These are phyloP conservation scores for Zosterops borbonicus DNA, from an alignment of 2,113 vertebrate genomes.

Conservation along the genomic window DNA sequence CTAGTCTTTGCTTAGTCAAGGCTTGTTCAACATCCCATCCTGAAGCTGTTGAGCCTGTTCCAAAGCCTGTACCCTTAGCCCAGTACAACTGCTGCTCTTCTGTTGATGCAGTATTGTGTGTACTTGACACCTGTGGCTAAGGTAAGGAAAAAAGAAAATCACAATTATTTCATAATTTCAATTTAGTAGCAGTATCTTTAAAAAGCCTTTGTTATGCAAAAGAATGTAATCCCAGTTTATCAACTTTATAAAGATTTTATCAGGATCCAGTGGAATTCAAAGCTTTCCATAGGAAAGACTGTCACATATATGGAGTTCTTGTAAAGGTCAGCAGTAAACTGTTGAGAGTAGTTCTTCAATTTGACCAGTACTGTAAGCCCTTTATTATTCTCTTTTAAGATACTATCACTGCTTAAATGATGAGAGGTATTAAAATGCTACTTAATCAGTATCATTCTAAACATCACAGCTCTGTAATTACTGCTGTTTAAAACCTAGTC, in stretches of 20 bases:
- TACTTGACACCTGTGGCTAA: slow-evolving; percentile 89
- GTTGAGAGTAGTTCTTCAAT: background rate
- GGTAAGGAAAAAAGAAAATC: background rate
- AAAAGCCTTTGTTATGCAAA: background rate
- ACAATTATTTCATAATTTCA: background rate
- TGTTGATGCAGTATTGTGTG: slow-evolving; percentile 84
- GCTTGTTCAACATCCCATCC: slow-evolving; percentile 99
- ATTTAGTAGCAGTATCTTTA: background rate
- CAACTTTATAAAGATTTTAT: background rate
- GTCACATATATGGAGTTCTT: background rate
- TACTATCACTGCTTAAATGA: background rate
- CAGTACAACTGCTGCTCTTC: slow-evolving; percentile 98
- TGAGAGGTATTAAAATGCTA: background rate
- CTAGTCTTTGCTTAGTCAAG: slow-evolving; percentile 95
- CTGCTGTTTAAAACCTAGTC: background rate
- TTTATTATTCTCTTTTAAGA: background rate
- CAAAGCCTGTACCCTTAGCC: slow-evolving; percentile 98
- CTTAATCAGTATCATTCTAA: background rate
- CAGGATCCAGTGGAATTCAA: background rate
- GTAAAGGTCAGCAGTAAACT: background rate
- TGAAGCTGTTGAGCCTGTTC: slow-evolving; percentile 96
- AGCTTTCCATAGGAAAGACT: background rate
- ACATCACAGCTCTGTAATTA: background rate
- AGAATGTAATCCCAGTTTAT: background rate
- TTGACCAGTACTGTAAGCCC: background rate